Base-by-base conservation (phyloP, 2,797 vertebrate genomes). In the Dipus sagitta region DNA sequence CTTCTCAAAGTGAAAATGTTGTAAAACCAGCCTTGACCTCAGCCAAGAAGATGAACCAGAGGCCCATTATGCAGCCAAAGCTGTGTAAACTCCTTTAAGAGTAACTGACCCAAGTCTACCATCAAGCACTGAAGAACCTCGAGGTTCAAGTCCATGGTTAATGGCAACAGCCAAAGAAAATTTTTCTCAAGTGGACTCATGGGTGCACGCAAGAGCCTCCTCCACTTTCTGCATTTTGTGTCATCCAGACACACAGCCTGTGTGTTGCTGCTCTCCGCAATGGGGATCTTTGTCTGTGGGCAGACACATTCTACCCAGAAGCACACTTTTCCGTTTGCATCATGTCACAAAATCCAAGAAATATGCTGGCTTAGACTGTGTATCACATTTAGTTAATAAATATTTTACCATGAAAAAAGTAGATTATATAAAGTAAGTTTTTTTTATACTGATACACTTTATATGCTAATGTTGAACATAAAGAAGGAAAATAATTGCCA, bases 191-290 rank as follows among this genome's bases (percentile, higher is more conserved):
- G 13, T 60, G 1, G 32, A 80, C 4, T 26, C 20, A 30, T 26
- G 9, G 1, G 9, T 26, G 14, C n/a, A 10, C 6, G 8, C 3
- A 4, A 34, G 1, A 72, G 11, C 14, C 5, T 42, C 24, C 24
- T 32, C 6, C 11, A n/a, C 30, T 17, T 34, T 70, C 0, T 14
- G 11, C 11, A 21, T 18, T 38, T 60, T 17, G 1, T 60, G n/a
- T 7, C 9, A n/a, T 26, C 6, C 1, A 20, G 12, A 62, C 15
- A 26, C 42, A 14, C 20, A 78, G n/a, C 15, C 74, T 52, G 8
- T 18, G n/a, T n/a, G n/a, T 7, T 24, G 23, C 38, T 38, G 38
- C 38, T 38, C 38, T 38, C 38, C 3, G 38, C 38, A 38, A 54
- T 14, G 52, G 52, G 52, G 14, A 14, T 54, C 52, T 58, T 58